Conservation (phyloP, 30 jellyfish, hydroid and myxozoan genomes). For the Pelagia noctiluca region DNA sequence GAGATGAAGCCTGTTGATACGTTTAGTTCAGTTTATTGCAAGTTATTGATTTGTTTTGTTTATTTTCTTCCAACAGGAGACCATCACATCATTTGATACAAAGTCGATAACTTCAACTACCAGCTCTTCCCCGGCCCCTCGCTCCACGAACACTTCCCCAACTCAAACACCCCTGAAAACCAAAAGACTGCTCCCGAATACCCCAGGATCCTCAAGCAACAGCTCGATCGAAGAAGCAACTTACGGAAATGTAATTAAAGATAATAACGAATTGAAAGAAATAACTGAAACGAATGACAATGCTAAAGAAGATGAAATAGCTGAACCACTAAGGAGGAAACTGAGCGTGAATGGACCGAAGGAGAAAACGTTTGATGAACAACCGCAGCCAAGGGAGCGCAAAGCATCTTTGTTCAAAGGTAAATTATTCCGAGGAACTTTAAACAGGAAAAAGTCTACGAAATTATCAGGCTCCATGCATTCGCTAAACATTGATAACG, state of each 20-base stretch:
- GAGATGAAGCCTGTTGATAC: too few species aligned
- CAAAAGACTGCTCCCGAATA: too few species aligned
- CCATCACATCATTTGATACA: not conserved
- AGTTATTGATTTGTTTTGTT: too few species aligned
- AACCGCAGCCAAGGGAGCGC: conserved; percentile 36
- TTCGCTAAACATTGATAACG: not conserved
- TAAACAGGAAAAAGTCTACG: conserved; percentile 47
- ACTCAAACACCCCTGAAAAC: conserved; percentile 18
- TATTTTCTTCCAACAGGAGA: conserved; percentile 2
- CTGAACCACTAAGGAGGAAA: not conserved
- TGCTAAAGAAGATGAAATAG: not conserved
- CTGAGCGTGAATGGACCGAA: not conserved
- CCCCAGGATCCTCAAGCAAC: too few species aligned
- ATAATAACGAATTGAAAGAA: not conserved
- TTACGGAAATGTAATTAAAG: too few species aligned
- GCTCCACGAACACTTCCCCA: too few species aligned
- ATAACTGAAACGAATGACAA: not conserved
- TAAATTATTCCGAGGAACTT: conserved; percentile 46
- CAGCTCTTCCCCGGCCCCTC: not conserved
- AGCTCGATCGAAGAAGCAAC: too few species aligned
- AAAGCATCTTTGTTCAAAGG: conserved; percentile 29
- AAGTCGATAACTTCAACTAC: not conserved
- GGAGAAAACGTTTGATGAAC: not conserved
- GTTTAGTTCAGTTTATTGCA: too few species aligned
- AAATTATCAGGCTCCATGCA: conserved; percentile 50